phyloP scores from a whole-genome alignment of 2,888 invertebrate species.

The Drosophila neoperkinsi region DNA sequence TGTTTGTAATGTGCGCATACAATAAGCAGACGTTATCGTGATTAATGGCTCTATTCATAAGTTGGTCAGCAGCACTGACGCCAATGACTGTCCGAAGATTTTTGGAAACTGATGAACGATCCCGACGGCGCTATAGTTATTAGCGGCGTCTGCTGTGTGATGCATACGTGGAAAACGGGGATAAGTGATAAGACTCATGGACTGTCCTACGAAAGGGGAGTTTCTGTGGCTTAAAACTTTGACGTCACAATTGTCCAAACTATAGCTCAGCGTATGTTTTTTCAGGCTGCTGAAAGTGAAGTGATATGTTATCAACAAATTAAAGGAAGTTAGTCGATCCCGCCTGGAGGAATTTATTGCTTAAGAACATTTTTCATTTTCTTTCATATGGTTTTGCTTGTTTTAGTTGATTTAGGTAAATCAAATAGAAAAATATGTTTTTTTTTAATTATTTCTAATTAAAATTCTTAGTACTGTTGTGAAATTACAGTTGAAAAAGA shows the following conservation, averaged over 20 bases:
- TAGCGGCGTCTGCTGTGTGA: too few relatives aligned
- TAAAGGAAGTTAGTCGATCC: neutral
- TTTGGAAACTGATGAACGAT: conserved; percentile 10
- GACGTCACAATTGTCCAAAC: too few relatives aligned
- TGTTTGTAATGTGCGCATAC: too few relatives aligned
- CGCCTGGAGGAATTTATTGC: conserved; percentile 9
- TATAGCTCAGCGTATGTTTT: too few relatives aligned
- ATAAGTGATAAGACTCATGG: too few relatives aligned
- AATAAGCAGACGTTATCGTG: neutral
- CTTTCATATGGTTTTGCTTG: neutral
- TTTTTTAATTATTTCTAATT: conserved; percentile 63
- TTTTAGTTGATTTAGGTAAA: too few relatives aligned
- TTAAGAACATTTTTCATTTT: conserved; percentile 11
- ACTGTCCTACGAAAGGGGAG: too few relatives aligned
- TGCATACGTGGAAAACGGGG: too few relatives aligned
- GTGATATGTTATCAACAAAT: too few relatives aligned
- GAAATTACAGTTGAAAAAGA: conserved; percentile 37
- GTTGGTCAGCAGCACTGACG: neutral
- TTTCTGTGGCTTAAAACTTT: too few relatives aligned
- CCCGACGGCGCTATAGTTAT: neutral
- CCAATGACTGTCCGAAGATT: neutral
- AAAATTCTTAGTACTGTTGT: conserved; percentile 26
- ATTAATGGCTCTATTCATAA: conserved; percentile 8
- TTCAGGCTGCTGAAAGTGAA: too few relatives aligned
- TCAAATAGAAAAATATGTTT: too few relatives aligned